Percentiles rank a stretch among this genome's conserved stretches.
Evolutionary conservation across 2,113 vertebrate species (phyloP).

Genomic region (Capreolus pygargus): DNA sequence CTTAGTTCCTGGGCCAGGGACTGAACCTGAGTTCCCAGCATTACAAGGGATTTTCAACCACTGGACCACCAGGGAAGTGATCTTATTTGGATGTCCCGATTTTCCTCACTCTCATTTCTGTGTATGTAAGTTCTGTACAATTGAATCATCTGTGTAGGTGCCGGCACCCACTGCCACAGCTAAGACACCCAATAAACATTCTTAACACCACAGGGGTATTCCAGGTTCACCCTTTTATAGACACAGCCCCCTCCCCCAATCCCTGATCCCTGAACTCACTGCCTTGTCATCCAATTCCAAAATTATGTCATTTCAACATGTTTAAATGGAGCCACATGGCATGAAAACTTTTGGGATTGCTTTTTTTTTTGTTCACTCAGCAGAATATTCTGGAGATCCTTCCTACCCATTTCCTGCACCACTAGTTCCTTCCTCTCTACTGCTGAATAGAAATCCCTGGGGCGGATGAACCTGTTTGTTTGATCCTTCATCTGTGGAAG

Average conservation of each 20-base stretch:
- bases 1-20: not conserved
- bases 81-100: rapidly evolving
- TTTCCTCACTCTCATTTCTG: too few species aligned
- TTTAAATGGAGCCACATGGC: rapidly evolving
- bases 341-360: too few species aligned
- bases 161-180: not conserved
- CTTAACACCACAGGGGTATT: rapidly evolving
- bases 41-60: not conserved
- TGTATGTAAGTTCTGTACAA: too few species aligned
- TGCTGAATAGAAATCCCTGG: rapidly evolving
- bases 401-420: not conserved
- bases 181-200: not conserved
- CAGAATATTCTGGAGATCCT: not conserved
- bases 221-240: not conserved
- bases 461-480: rapidly evolving
- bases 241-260: not conserved
- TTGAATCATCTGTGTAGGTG: rapidly evolving
- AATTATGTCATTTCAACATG: not conserved
- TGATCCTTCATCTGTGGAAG: too few species aligned
- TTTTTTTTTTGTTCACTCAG: not conserved
- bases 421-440: rapidly evolving
- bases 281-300: not conserved
- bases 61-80: not conserved
- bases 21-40: not conserved
- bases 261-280: not conserved